Conservation (phyloP, 2,797 vertebrate genomes). For the Tamandua tetradactyla region DNA sequence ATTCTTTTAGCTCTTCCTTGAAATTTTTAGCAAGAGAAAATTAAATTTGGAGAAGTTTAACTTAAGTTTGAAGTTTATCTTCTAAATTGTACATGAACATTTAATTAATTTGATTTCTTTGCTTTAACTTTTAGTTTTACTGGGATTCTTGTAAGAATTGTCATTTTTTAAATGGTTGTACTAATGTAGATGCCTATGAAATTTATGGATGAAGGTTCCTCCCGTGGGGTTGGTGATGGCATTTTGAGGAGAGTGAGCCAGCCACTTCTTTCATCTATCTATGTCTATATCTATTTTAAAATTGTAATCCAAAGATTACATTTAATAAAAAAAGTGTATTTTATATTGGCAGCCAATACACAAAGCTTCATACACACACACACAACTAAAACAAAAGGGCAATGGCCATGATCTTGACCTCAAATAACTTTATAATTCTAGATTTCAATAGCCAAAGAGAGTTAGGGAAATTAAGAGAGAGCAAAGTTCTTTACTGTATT, state of each 20-base stretch:
- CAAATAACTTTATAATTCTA: slow-evolving; percentile 4
- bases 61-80: slow-evolving; percentile 40
- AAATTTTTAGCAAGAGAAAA: slow-evolving; percentile 17
- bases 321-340: slow-evolving; percentile 1
- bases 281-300: neutral
- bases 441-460: neutral
- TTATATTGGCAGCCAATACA: neutral
- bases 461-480: neutral
- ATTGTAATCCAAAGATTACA: neutral
- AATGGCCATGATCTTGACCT: neutral
- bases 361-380: neutral
- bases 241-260: neutral
- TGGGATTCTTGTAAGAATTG: neutral
- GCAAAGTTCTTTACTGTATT: slow-evolving; percentile 51
- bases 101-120: neutral
- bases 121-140: slow-evolving; percentile 21
- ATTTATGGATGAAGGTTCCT: neutral
- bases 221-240: neutral
- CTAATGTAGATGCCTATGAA: neutral
- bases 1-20: neutral
- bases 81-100: slow-evolving; percentile 28
- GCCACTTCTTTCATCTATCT: neutral
- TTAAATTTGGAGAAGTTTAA: slow-evolving; percentile 22
- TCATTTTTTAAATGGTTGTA: neutral
- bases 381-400: neutral